phyloP scores from a whole-genome alignment of 1,140 invertebrate genomes.

The Bombus turneri region DNA sequence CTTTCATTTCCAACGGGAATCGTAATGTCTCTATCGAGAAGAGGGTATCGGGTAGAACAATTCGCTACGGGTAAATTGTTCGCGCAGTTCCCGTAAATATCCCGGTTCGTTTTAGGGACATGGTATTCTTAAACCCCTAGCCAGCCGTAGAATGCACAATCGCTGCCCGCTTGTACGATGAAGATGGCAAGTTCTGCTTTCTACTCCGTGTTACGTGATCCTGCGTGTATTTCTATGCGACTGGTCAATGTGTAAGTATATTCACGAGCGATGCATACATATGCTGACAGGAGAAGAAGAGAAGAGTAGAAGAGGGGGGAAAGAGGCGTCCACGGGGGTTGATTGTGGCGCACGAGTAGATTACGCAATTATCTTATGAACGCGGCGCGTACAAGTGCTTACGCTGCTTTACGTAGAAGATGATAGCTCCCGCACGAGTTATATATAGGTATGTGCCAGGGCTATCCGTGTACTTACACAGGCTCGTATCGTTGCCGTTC shows the following conservation, averaged over 20 bases:
- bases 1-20: not conserved
- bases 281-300: not conserved
- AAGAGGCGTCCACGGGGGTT: conserved; percentile 65
- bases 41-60: no score
- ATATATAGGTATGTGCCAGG: conserved; percentile 24
- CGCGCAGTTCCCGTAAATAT: not conserved
- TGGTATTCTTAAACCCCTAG: not conserved
- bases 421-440: conserved; percentile 48
- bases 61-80: not conserved
- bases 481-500: conserved; percentile 12
- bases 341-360: conserved; percentile 73
- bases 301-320: not conserved
- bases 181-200: conserved; percentile 47
- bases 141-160: conserved; percentile 7
- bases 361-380: conserved; percentile 80
- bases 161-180: conserved; percentile 1
- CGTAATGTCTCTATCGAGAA: not conserved
- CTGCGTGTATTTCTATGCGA: conserved; percentile 37
- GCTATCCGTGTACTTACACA: conserved; percentile 4
- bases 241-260: not conserved
- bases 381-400: conserved; percentile 69
- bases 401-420: conserved; percentile 62
- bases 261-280: not conserved
- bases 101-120: not conserved
- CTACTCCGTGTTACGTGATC: conserved; percentile 57